These are phyloP conservation scores for Sphenodon punctatus DNA, from an alignment of 2,797 vertebrate genomes.

Conservation along the genomic window DNA sequence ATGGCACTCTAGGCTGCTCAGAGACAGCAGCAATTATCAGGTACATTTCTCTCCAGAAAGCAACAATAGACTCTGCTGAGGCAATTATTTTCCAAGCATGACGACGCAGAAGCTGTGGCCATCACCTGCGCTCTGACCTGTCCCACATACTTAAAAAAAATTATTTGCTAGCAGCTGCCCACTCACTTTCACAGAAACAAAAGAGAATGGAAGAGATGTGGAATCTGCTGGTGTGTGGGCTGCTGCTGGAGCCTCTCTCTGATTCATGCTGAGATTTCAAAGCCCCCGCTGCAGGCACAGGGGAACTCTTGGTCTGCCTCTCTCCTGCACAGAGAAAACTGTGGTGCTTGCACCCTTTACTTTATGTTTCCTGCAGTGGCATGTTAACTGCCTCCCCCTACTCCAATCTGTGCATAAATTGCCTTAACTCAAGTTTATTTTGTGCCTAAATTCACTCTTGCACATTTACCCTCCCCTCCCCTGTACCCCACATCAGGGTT, in stretches of 20 bases:
- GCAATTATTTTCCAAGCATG: neutral
- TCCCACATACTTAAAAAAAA: neutral
- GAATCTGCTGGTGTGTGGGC: neutral
- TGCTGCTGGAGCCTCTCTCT: too few relatives aligned
- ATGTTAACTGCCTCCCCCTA: too few relatives aligned
- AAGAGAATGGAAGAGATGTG: neutral
- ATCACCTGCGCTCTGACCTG: neutral
- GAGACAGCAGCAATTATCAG: neutral
- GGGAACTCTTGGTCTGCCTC: neutral
- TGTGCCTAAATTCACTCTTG: too few relatives aligned
- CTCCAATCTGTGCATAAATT: too few relatives aligned
- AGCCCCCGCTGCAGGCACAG: neutral
- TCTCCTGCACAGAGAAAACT: neutral
- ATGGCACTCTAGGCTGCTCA: too few relatives aligned
- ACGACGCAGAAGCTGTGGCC: neutral
- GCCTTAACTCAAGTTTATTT: too few relatives aligned
- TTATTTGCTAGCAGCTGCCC: neutral
- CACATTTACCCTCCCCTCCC: too few relatives aligned
- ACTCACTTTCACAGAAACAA: neutral
- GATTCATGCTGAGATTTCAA: neutral
- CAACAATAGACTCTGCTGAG: neutral
- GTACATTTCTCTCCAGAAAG: neutral
- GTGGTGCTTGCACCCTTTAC: neutral
- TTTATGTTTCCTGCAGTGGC: neutral
- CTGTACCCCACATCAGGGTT: too few relatives aligned